Evolutionary conservation across 2,113 vertebrate genomes (phyloP), one percentile per base, ranked within the genome.

Genomic region (Cygnus buccinator): DNA sequence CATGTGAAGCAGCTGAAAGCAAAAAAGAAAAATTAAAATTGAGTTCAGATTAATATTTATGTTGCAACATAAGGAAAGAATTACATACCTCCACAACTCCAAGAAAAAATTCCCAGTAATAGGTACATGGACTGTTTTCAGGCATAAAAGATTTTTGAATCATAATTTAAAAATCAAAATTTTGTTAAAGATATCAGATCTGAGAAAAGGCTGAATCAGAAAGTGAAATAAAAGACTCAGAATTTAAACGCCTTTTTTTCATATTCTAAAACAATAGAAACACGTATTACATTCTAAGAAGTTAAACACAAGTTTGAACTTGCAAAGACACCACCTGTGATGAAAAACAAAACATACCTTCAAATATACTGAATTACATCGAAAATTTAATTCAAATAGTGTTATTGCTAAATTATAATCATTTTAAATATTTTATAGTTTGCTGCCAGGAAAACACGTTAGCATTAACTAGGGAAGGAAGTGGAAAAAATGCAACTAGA

Each of bases 1-100:
- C 72, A 99, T 98, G 17, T 99, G 99, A 74, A 99, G 99, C 90
- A 99, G 94, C 99, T 99, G 80, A 55, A 96, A 93, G 39, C 62
- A 67, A 72, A 57, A n/a, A 18, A 54, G 10, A 20, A 73, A 71
- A 76, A 72, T 46, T 37, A 72, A 54, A 75, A 86, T 2, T 72
- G 86, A 91, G 66, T 87, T 55, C 14, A 10, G 80, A 87, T 21
- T 57, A 59, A 43, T 54, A 70, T 74, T 59, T 94, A 57, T 3
- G 28, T 44, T 75, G n/a, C 1, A 2, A 67, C 6, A 7, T 15
- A 57, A 68, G 20, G 85, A 90, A 80, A 82, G 5, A 66, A n/a
- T 41, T 68, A 68, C 1, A 0, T 25, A 58, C 21, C 25, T 68
- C 28, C 11, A 41, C 41, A 88, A 48, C 13, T 37, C 54, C n/a